Evolutionary conservation across 2,888 invertebrate species (phyloP), one percentile per base, ranked within the genome.

Genomic region (Cephus nigrinus): DNA sequence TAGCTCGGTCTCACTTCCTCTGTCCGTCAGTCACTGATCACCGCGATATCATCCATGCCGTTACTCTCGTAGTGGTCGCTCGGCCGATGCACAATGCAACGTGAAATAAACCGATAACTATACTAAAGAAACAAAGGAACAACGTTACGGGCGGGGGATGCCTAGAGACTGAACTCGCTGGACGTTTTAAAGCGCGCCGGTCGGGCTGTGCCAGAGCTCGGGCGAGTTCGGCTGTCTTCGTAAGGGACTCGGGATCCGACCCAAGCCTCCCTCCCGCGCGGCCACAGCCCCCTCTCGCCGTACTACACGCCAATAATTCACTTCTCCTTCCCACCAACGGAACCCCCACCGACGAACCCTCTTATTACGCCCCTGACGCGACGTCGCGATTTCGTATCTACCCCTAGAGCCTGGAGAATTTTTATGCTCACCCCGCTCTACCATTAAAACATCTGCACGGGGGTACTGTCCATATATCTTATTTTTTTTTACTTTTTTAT

Each of bases 91-190:
- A 40, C 40, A 40, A 40, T 40, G 40, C 40, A 40, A 40, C 40
- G 40, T 40, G 40, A 69, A 69, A 69, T 69, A 69, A 69, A 69
- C 69, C 80, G 81, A 82, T 76, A 85, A 88, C 88, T 88, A 89
- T 82, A 89, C 89, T 89, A 89, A 88, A 85, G 84, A 89, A 89
- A 89, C 87, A 88, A 87, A 87, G 87, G 69, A 69, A 69, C 69
- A 69, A 69, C 69, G 69, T 69, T 69, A 69, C 88, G 88, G 87
- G 86, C 88, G 88, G 88, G 86, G 89, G 89, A 89, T 90, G 88
- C 86, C 86, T 88, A 87, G 84, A 86, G 87, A 89, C 88, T 87
- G 86, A 84, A 83, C 68, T 68, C 75, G 75, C 35, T 36, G 75
- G 76, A 69, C 77, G 81, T 36, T 73, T 69, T 75, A 73, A 71